phyloP scores from a whole-genome alignment of 2,113 vertebrate genomes.

The Tyrannus savana region DNA sequence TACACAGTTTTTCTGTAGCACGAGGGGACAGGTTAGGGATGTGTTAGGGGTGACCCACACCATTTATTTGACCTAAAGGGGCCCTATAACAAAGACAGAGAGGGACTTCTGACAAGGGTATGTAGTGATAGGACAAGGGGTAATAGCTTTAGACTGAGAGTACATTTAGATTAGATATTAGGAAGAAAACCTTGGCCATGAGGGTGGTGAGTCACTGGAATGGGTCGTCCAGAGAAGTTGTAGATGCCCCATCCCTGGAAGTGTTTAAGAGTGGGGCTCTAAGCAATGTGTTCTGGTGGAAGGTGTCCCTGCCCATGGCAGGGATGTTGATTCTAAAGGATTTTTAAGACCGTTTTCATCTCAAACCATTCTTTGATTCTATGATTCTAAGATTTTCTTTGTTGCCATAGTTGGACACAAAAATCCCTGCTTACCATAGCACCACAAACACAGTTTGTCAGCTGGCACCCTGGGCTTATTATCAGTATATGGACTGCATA shows the following conservation, averaged over 20 bases:
- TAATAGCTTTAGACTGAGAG: neutral
- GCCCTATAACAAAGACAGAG: neutral
- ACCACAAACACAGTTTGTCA: neutral
- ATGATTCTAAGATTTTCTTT: neutral
- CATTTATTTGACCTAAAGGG: neutral
- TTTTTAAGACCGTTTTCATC: neutral
- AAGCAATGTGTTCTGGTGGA: neutral
- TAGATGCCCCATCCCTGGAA: neutral
- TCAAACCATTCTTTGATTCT: neutral
- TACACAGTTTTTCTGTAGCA: neutral
- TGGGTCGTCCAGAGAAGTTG: neutral
- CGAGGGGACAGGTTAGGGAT: neutral
- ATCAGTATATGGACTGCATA: neutral
- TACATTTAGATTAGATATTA: accelerated
- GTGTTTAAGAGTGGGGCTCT: neutral
- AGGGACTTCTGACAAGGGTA: neutral
- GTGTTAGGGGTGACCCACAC: neutral
- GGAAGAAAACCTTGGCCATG: neutral
- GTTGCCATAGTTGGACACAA: neutral
- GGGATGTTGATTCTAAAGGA: neutral
- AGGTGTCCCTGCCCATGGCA: neutral
- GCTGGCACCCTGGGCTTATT: neutral
- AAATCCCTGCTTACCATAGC: neutral
- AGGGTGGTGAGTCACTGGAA: neutral
- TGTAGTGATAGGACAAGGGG: neutral